These are phyloP conservation scores for Sebastolobus alascanus DNA, from an alignment of 2,797 vertebrate genomes.

Conservation along the genomic window DNA sequence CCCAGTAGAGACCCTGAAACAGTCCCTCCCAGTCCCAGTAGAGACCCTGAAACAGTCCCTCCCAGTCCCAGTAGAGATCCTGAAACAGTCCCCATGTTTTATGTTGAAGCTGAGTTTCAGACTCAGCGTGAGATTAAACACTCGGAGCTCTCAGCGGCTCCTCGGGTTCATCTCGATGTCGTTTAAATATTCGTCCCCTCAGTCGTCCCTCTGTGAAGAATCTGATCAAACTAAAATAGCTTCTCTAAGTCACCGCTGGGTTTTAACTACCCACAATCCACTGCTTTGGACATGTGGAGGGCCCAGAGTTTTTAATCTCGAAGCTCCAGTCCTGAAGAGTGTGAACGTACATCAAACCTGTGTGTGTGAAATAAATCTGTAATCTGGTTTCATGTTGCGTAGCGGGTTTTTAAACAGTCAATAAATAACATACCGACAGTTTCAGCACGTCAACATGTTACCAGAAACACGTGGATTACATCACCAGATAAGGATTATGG, in stretches of 20 bases:
- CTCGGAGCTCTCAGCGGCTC: background rate
- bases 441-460: background rate
- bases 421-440: background rate
- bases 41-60: too few relatives aligned
- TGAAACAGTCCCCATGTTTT: background rate
- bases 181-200: constrained; percentile 43
- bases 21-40: too few relatives aligned
- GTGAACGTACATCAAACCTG: background rate
- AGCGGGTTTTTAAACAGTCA: too few relatives aligned
- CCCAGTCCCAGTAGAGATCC: too few relatives aligned
- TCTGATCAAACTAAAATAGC: constrained; percentile 38
- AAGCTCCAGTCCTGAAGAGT: background rate
- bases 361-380: background rate
- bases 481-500: background rate
- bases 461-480: background rate
- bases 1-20: too few relatives aligned
- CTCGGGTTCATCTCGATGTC: constrained; percentile 25
- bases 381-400: too few relatives aligned
- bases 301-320: background rate
- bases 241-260: background rate
- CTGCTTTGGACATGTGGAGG: background rate
- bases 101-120: background rate
- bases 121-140: constrained; percentile 10
- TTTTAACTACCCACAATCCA: constrained; percentile 33
- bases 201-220: background rate